Evolutionary conservation across 64 coral and sea anemone genomes (phyloP), one percentile per base, ranked within the genome.

Genomic region (Montipora sp.): DNA sequence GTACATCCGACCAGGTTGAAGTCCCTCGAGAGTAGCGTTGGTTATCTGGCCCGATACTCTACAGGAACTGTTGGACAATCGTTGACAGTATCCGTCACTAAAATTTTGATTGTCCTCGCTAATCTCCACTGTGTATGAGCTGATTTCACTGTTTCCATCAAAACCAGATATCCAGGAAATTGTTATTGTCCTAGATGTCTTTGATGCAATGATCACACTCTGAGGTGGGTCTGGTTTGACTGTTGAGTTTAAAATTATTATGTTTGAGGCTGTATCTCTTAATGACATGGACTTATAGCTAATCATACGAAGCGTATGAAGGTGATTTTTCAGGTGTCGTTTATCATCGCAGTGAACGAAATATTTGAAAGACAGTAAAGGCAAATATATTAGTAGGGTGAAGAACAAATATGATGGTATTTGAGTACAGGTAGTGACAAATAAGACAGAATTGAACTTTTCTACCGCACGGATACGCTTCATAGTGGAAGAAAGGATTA

Each of bases 151-250:
- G 51, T 59, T 81, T 12, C 79, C 79, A 81, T 81, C 5, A 36
- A 81, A 81, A 3, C 79, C 79, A 81, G 51, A n/a, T 6, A 3
- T 60, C 79, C 79, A 81, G 51, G 79, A 81, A 51, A 81, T 81
- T 24, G 23, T 81, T 20, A 80, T n/a, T 5, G 8, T 48, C 57
- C 77, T 48, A 24, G 77, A 80, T n/a, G 14, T 57, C 19, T 81
- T 59, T 2, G 53, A 61, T 1, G 13, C 55, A 81, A 81, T 51
- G 12, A 1, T 36, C 21, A 81, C 19, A 61, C 36, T 14, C 51
- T 60, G 6, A 43, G 79, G 79, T 81, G 79, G 51, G 5, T 20
- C 22, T 12, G 79, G 79, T 15, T 24, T 11, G 21, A 27, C 79
- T 81, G 22, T 24, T 23, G 18, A 22, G 1, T 59, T 60, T 3